A percentile compares a stretch with the other conserved stretches of the same genome.
These are phyloP conservation scores for Drosophila kuntzei DNA, from an alignment of 2,888 invertebrate species.

Conservation along the genomic window DNA sequence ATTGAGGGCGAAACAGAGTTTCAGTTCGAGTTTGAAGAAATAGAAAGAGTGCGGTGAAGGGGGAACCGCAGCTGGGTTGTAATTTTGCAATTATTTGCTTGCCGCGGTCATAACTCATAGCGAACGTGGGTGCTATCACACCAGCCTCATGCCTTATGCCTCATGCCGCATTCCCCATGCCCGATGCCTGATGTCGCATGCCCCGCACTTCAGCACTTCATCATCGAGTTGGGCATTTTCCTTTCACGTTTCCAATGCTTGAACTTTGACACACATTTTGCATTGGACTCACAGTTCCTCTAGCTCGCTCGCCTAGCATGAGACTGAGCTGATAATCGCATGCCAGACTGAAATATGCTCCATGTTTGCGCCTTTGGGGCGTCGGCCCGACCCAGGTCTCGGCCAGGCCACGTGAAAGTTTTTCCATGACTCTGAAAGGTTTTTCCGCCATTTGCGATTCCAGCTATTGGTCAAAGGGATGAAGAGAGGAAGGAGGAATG, in stretches of 20 bases:
- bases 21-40: constrained; percentile 11
- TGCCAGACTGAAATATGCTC: constrained; percentile 70
- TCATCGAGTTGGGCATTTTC: constrained; percentile 52
- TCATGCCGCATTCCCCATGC: constrained; percentile 19
- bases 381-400: constrained; percentile 42
- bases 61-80: constrained; percentile 50
- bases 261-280: constrained; percentile 78
- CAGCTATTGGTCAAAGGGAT: constrained; percentile 3
- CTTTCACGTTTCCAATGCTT: constrained; percentile 74
- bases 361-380: constrained; percentile 72
- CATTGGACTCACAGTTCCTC: constrained; percentile 45
- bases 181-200: background rate
- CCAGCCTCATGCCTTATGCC: constrained; percentile 12
- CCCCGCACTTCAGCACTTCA: constrained; percentile 6
- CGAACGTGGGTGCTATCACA: constrained; percentile 57
- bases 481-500: background rate
- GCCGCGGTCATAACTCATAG: constrained; percentile 76
- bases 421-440: constrained; percentile 51
- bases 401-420: constrained; percentile 66
- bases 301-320: constrained; percentile 15
- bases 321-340: constrained; percentile 69
- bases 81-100: constrained; percentile 79
- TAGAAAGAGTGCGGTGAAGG: constrained; percentile 6
- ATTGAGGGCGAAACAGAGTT: constrained; percentile 35
- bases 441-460: constrained; percentile 49